Base-by-base conservation (phyloP, 2,113 vertebrate species). In the Pseudorasbora parva region DNA sequence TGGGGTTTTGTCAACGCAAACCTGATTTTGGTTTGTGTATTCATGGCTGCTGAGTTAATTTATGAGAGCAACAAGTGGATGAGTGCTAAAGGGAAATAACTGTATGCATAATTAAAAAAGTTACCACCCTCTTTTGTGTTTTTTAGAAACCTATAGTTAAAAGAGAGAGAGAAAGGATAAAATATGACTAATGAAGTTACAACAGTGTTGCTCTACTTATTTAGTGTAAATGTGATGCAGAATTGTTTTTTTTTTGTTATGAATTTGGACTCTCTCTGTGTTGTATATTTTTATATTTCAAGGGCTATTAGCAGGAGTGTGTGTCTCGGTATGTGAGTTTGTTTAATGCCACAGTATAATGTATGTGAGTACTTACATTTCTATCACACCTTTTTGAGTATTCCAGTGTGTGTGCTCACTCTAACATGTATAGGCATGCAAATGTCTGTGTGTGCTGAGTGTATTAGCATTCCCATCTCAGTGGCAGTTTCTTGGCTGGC, bases 21-120 rank as follows among this genome's bases (percentile, higher is more conserved):
- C 19, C n/a, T 60, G 56, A 23, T 27, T 7, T 51, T 74, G 23
- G 27, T 37, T 57, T 57, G 19, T 33, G 66, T 15, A n/a, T 8
- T 47, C 30, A 5, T 72, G 84, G 49, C 51, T 80, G 12, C 68
- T 56, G 5, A 68, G 47, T 51, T 56, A 23, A 57, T 86, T 75
- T 86, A 27, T 57, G 37, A 69, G 64, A 57, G 68, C 57, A 45
- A 37, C 59, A 27, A 83, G 76, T 88, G 86, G 83, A 75, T 51
- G 25, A 54, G 72, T 21, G 45, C 17, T 68, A 21, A 68, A 68
- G 19, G 33, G 8, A 68, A 68, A 37, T 37, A 4, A 3, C 45
- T 45, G 9, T 11, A 12, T 47, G 45, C 11, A 12, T 47, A 47
- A 47, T 47, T 56, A 7, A 56, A 33, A 56, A 76, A 37, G 27